Conservation (phyloP, 2,888 invertebrate species). For the Cordilura impudica region DNA sequence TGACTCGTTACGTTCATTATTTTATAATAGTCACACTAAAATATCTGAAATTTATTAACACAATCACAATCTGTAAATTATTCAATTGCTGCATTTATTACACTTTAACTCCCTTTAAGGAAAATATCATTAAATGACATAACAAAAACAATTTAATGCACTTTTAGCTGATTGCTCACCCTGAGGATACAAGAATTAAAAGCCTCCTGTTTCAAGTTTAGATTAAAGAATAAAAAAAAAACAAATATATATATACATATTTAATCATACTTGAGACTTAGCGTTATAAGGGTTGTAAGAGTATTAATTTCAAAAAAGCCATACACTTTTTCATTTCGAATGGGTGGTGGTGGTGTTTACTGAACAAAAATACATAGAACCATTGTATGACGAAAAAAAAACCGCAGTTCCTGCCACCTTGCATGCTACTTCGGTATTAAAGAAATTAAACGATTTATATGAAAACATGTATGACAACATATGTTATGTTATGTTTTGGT, state of each 20-base stretch:
- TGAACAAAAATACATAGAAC: background rate
- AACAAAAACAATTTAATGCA: background rate
- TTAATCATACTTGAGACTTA: constrained; percentile 15
- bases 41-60: too few species aligned
- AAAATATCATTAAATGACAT: background rate
- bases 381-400: too few species aligned
- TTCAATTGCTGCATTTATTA: background rate
- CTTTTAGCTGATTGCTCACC: background rate
- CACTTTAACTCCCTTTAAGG: background rate
- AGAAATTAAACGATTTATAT: constrained; percentile 8
- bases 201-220: background rate
- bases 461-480: constrained; percentile 6
- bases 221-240: background rate
- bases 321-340: constrained; percentile 21
- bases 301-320: constrained; percentile 28
- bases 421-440: background rate
- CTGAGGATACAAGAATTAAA: background rate
- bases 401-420: background rate
- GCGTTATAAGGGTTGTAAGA: constrained; percentile 33
- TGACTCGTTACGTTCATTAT: too few species aligned
- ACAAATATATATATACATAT: background rate
- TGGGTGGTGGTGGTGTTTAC: background rate
- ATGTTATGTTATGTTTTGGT: background rate
- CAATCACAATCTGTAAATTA: too few species aligned
- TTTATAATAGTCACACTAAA: too few species aligned